A percentile compares a stretch with the other conserved stretches of the same genome.
Evolutionary conservation across 2,888 invertebrate genomes (phyloP).

Genomic region (Pammene fasciana): DNA sequence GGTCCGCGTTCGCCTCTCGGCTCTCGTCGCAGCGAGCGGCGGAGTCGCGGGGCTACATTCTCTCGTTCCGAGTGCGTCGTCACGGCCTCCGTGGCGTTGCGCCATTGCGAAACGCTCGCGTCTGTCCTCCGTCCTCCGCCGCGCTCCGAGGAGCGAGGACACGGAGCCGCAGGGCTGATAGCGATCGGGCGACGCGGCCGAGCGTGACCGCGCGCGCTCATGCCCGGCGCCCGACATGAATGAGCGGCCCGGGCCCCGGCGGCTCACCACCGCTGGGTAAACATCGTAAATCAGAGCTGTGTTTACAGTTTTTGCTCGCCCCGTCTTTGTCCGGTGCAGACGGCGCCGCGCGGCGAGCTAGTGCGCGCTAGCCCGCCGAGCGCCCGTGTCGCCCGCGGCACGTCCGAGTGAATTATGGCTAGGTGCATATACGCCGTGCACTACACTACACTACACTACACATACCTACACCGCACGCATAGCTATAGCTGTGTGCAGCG

Average conservation of each 20-base stretch:
- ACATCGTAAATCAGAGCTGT: constrained; percentile 70
- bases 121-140: constrained; percentile 53
- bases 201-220: constrained; percentile 69
- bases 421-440: constrained; percentile 68
- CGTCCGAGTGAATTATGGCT: constrained; percentile 71
- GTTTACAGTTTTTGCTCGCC: constrained; percentile 80
- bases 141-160: constrained; percentile 65
- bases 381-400: constrained; percentile 56
- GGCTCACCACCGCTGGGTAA: constrained; percentile 57
- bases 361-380: constrained; percentile 54
- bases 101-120: constrained; percentile 78
- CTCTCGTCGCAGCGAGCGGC: constrained; percentile 54
- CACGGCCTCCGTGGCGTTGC: constrained; percentile 81
- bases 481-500: constrained; percentile 73
- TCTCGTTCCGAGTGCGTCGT: constrained; percentile 75
- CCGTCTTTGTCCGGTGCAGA: constrained; percentile 46
- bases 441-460: constrained; percentile 69
- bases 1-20: constrained; percentile 69
- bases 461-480: constrained; percentile 68
- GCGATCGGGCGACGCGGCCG: constrained; percentile 72
- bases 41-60: constrained; percentile 71
- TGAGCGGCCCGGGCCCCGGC: constrained; percentile 42
- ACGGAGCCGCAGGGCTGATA: constrained; percentile 66
- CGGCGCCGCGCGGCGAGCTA: constrained; percentile 62
- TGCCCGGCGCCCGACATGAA: constrained; percentile 39